Conservation (phyloP, 2,888 invertebrate genomes). For the Archaeoteleia sp. region DNA sequence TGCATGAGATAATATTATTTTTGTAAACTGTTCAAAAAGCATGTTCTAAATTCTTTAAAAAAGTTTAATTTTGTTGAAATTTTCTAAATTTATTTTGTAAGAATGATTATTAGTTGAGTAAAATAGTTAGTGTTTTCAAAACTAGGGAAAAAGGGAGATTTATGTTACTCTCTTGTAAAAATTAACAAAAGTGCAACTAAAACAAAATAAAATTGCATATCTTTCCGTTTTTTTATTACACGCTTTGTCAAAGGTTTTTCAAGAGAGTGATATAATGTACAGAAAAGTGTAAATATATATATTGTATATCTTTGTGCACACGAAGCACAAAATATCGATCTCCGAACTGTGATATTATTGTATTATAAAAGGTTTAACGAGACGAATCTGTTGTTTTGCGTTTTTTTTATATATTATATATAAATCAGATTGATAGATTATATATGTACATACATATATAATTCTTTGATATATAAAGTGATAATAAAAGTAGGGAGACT, state of each 20-base stretch:
- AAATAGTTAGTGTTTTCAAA: no score
- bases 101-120: conserved; percentile 5
- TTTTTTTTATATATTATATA: conserved; percentile 40
- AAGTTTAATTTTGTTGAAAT: neutral
- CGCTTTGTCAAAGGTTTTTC: conserved; percentile 1
- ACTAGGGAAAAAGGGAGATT: no score
- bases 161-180: no score
- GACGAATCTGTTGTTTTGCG: conserved; percentile 64
- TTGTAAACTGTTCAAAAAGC: no score
- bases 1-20: no score
- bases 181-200: no score
- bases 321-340: conserved; percentile 70
- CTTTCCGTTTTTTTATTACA: no score
- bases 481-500: conserved; percentile 24
- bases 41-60: no score
- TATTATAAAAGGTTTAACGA: conserved; percentile 71
- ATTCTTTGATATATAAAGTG: conserved; percentile 40
- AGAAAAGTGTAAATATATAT: conserved; percentile 54
- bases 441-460: conserved; percentile 47
- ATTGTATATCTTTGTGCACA: conserved; percentile 53
- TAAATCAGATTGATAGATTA: conserved; percentile 21
- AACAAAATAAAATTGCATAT: no score
- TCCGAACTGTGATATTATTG: conserved; percentile 75
- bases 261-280: conserved; percentile 25
- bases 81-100: conserved; percentile 1